Conservation (phyloP, 1,140 invertebrate genomes). For the Palaemon carinicauda region DNA sequence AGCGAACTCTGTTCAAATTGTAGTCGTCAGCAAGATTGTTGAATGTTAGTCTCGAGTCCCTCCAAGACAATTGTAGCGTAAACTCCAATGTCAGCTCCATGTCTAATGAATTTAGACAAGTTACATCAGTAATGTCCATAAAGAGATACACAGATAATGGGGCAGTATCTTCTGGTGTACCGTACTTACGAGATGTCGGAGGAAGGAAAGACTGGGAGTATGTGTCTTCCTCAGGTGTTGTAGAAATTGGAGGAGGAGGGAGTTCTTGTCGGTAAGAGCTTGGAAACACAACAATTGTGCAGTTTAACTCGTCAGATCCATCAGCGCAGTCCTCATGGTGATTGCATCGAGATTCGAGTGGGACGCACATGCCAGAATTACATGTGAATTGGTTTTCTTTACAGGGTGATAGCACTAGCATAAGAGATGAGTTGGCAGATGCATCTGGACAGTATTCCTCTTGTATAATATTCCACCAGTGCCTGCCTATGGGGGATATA, state of each 20-base stretch:
- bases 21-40: not conserved
- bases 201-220: not conserved
- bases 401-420: not conserved
- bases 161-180: too few species aligned
- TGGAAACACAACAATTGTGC: not conserved
- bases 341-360: slow-evolving; percentile 18
- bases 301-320: slow-evolving; percentile 31
- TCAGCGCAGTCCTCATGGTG: slow-evolving; percentile 35
- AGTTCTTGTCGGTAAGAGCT: not conserved
- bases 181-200: too few species aligned
- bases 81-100: not conserved
- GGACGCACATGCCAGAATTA: slow-evolving; percentile 23
- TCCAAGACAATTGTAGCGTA: not conserved
- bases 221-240: not conserved
- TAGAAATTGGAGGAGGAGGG: not conserved
- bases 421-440: not conserved
- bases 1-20: not conserved
- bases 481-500: not conserved
- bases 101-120: not conserved
- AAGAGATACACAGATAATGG: not conserved
- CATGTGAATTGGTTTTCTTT: slow-evolving; percentile 9
- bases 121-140: not conserved
- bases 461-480: not conserved
- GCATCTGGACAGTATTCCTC: not conserved
- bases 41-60: not conserved